Evolutionary conservation across 2,113 vertebrate genomes (phyloP).

Genomic region (Antechinus stuartii): DNA sequence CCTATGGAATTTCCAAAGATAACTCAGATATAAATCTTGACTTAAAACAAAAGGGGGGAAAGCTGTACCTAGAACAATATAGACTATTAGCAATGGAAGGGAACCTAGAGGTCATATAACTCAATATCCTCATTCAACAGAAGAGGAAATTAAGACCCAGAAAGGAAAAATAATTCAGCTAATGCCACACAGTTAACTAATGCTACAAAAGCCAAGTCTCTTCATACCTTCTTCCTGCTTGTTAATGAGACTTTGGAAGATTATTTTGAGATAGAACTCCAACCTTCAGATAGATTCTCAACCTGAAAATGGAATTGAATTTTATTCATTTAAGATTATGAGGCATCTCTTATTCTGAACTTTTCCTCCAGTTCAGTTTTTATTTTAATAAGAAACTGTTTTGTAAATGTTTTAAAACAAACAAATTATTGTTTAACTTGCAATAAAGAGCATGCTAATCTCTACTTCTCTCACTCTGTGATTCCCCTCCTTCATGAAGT

Average conservation of each 20-base stretch:
- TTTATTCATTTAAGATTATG: neutral
- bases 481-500: neutral
- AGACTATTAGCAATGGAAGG: neutral
- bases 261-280: neutral
- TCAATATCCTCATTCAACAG: neutral
- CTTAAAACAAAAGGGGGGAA: neutral
- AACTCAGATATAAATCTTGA: neutral
- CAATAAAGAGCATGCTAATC: neutral
- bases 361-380: neutral
- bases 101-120: neutral
- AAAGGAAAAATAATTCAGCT: neutral
- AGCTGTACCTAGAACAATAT: neutral
- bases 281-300: neutral
- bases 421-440: neutral
- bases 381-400: neutral
- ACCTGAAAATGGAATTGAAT: neutral
- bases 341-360: neutral
- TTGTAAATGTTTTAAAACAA: neutral
- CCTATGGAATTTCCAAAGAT: neutral
- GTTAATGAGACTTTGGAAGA: neutral
- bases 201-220: neutral
- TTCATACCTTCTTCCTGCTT: neutral
- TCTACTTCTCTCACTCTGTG: neutral
- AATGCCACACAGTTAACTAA: neutral
- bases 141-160: slow-evolving; percentile 22